phyloP scores from a whole-genome alignment of 1,140 invertebrate genomes.

The Penaeus chinensis region DNA sequence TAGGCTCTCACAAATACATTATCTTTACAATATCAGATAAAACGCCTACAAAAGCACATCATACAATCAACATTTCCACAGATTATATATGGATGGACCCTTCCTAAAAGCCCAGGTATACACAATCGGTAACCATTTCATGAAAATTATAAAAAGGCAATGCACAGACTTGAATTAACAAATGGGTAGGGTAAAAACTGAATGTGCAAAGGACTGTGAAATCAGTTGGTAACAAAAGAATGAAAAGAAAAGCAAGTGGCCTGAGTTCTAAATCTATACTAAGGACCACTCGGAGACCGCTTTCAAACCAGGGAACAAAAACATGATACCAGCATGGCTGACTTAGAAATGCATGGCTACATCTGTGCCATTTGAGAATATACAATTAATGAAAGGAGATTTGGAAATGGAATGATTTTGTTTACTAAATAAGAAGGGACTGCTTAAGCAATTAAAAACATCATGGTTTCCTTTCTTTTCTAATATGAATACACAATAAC shows the following conservation, averaged over 20 bases:
- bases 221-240: neutral
- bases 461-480: no score
- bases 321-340: no score
- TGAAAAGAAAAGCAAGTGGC: neutral
- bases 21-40: slow-evolving; percentile 36
- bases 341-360: no score
- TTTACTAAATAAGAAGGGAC: no score
- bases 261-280: neutral
- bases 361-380: no score
- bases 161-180: neutral
- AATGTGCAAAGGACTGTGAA: neutral
- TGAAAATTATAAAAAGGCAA: no score
- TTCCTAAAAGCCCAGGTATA: neutral
- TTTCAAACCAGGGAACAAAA: no score
- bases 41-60: slow-evolving; percentile 1
- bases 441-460: no score
- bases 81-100: neutral
- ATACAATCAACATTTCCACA: slow-evolving; percentile 14
- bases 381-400: no score
- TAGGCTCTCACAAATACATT: slow-evolving; percentile 38
- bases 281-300: no score
- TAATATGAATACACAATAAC: no score
- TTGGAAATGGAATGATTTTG: no score
- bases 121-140: neutral
- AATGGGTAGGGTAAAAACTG: neutral